Percentiles rank a stretch among this genome's conserved stretches.
phyloP scores from a whole-genome alignment of 2,888 invertebrate genomes.

The Ferdinandea cuprea region DNA sequence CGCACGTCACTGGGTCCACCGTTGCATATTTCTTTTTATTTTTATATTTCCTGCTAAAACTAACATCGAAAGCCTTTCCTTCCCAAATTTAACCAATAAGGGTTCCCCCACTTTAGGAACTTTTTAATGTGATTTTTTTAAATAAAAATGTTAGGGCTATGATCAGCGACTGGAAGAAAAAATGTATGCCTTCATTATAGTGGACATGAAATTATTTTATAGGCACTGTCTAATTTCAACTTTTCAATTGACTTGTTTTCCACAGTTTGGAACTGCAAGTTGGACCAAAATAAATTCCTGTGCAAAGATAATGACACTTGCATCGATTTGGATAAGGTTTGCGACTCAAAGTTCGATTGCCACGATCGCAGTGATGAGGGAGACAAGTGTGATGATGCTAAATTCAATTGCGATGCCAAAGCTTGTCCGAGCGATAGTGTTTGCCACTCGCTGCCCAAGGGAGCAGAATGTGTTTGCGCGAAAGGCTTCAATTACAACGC shows the following conservation, averaged over 20 bases:
- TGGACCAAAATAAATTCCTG: slow-evolving; percentile 84
- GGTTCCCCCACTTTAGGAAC: too few relatives aligned
- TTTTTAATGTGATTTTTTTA: too few relatives aligned
- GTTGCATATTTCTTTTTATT: too few relatives aligned
- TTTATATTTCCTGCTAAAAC: too few relatives aligned
- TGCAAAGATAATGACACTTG: slow-evolving; percentile 85
- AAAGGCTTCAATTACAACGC: slow-evolving; percentile 80
- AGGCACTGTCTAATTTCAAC: too few relatives aligned
- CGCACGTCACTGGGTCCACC: too few relatives aligned
- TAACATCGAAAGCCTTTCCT: too few relatives aligned
- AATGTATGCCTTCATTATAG: too few relatives aligned
- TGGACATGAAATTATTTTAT: too few relatives aligned
- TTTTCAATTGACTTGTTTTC: neutral
- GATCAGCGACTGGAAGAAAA: too few relatives aligned
- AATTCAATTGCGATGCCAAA: slow-evolving; percentile 77
- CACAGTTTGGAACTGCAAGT: slow-evolving; percentile 82
- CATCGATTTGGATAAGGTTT: slow-evolving; percentile 84
- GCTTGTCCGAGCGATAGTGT: slow-evolving; percentile 81
- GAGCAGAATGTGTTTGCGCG: slow-evolving; percentile 86
- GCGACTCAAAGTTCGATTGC: slow-evolving; percentile 85
- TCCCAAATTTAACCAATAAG: too few relatives aligned
- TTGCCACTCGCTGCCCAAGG: slow-evolving; percentile 83
- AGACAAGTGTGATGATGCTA: slow-evolving; percentile 79
- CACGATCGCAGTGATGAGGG: slow-evolving; percentile 87
- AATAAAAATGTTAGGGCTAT: too few relatives aligned